Conservation (phyloP, 1,140 invertebrate genomes). For the Oryzaephilus surinamensis region DNA sequence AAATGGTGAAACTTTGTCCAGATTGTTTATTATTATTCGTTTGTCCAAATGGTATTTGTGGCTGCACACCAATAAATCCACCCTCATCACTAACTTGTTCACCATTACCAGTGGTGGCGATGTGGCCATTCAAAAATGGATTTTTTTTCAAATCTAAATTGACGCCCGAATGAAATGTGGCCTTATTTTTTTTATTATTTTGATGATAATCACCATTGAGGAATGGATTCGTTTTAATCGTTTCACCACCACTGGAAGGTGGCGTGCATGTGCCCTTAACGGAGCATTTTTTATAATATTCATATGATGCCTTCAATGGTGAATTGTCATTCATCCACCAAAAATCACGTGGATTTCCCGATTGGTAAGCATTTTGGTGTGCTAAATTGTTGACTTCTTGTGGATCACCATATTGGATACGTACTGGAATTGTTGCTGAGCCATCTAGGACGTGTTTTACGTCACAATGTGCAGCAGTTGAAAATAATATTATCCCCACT, state of each 20-base stretch:
- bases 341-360: conserved; percentile 11
- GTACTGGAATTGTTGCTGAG: too few relatives aligned
- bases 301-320: conserved; percentile 39
- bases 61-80: conserved; percentile 28
- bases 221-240: conserved; percentile 4
- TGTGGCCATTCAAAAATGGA: conserved; percentile 28
- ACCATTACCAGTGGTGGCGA: conserved; percentile 4
- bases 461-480: conserved; percentile 17
- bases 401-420: too few relatives aligned
- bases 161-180: conserved; percentile 1
- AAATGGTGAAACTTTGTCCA: too few relatives aligned
- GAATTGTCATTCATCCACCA: conserved; percentile 45
- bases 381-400: conserved; percentile 18
- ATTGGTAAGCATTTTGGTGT: too few relatives aligned
- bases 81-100: neutral
- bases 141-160: conserved; percentile 30
- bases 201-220: too few relatives aligned
- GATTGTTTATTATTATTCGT: too few relatives aligned
- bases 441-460: conserved; percentile 22
- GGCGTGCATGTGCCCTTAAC: conserved; percentile 15
- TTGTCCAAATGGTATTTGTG: conserved; percentile 11
- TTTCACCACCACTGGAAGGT: conserved; percentile 6
- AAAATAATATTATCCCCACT: conserved; percentile 27
- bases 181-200: too few relatives aligned
- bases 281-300: conserved; percentile 30